Base-by-base conservation (phyloP, 2,797 vertebrate genomes). In the Ptychadena robeensis region DNA sequence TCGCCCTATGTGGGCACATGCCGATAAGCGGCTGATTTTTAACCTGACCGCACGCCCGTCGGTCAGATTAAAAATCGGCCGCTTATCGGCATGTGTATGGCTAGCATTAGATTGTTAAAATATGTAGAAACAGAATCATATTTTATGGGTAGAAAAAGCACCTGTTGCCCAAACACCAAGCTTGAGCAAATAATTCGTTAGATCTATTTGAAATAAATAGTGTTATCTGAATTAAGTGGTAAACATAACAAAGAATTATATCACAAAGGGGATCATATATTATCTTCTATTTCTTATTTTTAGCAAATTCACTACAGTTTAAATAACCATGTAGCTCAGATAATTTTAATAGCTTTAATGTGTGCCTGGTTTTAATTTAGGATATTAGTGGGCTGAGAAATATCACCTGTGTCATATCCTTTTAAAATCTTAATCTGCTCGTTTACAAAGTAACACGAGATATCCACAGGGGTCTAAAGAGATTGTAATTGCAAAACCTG, bases 401-500 rank as follows among this genome's bases (percentile, higher is more conserved):
- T 61, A 35, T 28, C 11, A 15, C 31, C 53, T 61, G 5, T 25
- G 35, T 59, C 59, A 57, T 35, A 27, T 61, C 31, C 15, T 28
- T 61, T 37, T 74, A 61, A 61, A 2, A 35, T 74, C 53, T 18
- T 74, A 74, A 74, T 73, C 34, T 73, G 48, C 48, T 74, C 53
- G 27, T 74, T 74, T 74, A 37, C 53, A 61, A 37, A 57, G 32
- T 35, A 74, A 74, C 53, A 74, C 57, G 61, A 25, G 32, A 74
- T 74, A 40, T 53, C 76, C 66, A 66, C 76, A 69, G 76, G 76
- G 65, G 65, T 69, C 32, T 31, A 44, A 53, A 32, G 10, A 27
- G 44, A 35, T 27, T 31, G 44, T 37, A 79, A 69, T n/a, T 34
- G 27, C 37, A 79, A 53, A 67, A 40, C 38, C 30, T 30, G 64